Base-by-base conservation (phyloP, 2,888 invertebrate species). In the Patella depressa region DNA sequence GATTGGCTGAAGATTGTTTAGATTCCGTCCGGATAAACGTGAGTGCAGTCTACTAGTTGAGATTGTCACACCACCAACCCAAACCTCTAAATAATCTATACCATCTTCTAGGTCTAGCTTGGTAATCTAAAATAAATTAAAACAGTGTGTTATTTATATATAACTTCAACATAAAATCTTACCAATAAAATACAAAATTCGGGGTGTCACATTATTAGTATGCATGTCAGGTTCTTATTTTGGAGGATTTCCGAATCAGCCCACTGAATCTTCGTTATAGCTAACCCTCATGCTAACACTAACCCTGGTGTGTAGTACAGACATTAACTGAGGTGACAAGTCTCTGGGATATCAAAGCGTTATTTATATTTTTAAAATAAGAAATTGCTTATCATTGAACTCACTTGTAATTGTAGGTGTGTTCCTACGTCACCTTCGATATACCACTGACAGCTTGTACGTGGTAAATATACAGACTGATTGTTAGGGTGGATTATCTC, bases 21-120 rank as follows among this genome's bases (percentile, higher is more conserved):
- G 70, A 14, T 77, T 70, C 7, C 71, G 15, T 12, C 87, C 87
- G 1, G 85, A 84, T 24, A 85, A 72, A 19, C 84, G 81, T 2
- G 71, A 59, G 2, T 84, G 57, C 71, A 86, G 77, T 1, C 53
- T 70, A 75, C 86, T 84, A 2, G 78, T 74, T 0, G 73, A 73
- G 45, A 84, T 69, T 1, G 81, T 78, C 3, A 79, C 71, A 15
- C 85, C 83, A 15, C 86, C 85, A 65, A 82, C 83, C 80, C 81
- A 86, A n/a, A 86, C 72, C 71, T 86, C 86, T 17, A 86, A 57
- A 29, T 81, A 80, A 75, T 87, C 87, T 57, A 83, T 78, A 76
- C 79, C 81, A 3, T 72, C 73, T 72, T 87, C 87, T 29, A 85
- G 82, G 24, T 79, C 73, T 14, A 87, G 80, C 2, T 79, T 73